Evolutionary conservation across 2,113 vertebrate genomes (phyloP).

Genomic region (Mixornis gularis): DNA sequence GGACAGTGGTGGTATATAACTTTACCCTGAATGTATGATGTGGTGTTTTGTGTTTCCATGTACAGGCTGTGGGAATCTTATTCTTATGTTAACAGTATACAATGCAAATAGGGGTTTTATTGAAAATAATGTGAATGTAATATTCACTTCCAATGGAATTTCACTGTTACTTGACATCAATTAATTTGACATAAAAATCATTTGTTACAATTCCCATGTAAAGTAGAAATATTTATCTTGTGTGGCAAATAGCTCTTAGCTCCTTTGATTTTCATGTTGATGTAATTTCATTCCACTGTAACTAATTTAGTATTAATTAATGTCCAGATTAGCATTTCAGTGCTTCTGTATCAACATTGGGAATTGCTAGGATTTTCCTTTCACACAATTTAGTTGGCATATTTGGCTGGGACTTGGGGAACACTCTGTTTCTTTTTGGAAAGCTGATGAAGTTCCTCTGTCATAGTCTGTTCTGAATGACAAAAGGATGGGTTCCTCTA

Average conservation of each 20-base stretch:
- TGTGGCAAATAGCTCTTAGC: not conserved
- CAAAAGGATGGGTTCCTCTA: not conserved
- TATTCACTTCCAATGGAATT: constrained; percentile 35
- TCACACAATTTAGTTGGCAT: not conserved
- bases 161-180: constrained; percentile 21
- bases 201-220: constrained; percentile 31
- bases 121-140: not conserved
- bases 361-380: constrained; percentile 34
- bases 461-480: not conserved
- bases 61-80: not conserved
- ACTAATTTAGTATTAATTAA: constrained; percentile 51
- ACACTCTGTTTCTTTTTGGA: not conserved
- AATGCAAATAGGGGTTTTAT: not conserved
- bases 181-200: constrained; percentile 48
- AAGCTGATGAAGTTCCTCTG: not conserved
- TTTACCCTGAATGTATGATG: not conserved
- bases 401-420: not conserved
- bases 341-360: constrained; percentile 15
- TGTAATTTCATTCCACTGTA: constrained; percentile 40
- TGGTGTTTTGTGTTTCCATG: not conserved
- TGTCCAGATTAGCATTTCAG: constrained; percentile 51
- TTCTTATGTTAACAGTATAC: not conserved
- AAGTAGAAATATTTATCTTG: constrained; percentile 52
- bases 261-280: constrained; percentile 52
- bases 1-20: not conserved